Conservation (phyloP, 2,797 vertebrate species). For the Typhlichthys eigenmanni region DNA sequence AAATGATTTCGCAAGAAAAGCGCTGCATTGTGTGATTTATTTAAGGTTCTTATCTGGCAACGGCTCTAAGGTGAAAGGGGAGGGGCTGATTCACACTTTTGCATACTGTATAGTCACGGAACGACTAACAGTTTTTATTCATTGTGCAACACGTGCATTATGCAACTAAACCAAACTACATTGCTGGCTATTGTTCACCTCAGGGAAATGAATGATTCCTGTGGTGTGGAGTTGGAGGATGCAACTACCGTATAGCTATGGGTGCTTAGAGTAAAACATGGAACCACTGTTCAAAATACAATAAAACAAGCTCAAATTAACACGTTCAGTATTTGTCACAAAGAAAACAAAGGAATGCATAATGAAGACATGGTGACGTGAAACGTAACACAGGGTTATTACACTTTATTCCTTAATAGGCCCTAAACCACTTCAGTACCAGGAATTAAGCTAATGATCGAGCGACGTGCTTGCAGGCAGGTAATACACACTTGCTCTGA, state of each 20-base stretch:
- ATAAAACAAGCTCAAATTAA: too few species aligned
- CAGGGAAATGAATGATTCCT: too few species aligned
- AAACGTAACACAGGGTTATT: constrained; percentile 18
- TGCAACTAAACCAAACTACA: too few species aligned
- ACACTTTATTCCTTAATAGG: constrained; percentile 28
- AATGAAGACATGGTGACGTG: too few species aligned
- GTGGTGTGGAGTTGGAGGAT: too few species aligned
- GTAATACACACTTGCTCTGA: constrained; percentile 44
- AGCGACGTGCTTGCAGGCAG: constrained; percentile 63
- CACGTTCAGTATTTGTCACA: too few species aligned
- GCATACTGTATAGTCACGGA: not conserved
- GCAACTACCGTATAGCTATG: too few species aligned
- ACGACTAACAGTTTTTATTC: not conserved
- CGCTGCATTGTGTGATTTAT: constrained; percentile 6
- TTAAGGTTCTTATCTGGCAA: constrained; percentile 15
- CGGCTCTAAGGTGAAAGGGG: constrained; percentile 5
- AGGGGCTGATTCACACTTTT: constrained; percentile 7
- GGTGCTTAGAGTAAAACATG: too few species aligned
- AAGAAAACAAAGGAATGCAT: too few species aligned
- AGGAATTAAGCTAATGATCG: not conserved
- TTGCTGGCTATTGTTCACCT: too few species aligned
- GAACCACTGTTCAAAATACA: too few species aligned
- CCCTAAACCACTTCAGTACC: constrained; percentile 12
- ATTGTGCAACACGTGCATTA: too few species aligned
- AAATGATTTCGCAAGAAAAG: not conserved